Base-by-base conservation (phyloP, 2,797 vertebrate species). In the Rhinoraja longicauda region DNA sequence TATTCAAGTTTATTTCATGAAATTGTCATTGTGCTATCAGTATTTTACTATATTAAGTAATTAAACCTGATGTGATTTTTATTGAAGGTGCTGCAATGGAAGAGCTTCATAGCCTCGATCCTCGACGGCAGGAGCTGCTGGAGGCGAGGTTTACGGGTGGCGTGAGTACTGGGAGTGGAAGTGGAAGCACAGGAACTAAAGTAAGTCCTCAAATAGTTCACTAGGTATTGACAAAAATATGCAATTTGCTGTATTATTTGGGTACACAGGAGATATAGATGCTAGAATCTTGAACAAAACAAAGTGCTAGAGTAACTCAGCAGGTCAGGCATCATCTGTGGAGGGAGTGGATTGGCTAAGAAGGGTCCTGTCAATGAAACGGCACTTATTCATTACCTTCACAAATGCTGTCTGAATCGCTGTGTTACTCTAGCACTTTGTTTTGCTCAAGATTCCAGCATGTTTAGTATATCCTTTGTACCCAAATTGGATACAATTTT, bases 51-150 rank as follows among this genome's bases (percentile, higher is more conserved):
- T 29, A 36, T 26, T 7, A 81, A 82, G 15, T 32, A 67, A 64
- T 62, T 77, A 39, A 29, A 64, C 12, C 24, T 79, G 39, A 39
- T 24, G 1, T 93, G 15, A 64, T 93, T 93, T 93, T 19, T 94
- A 93, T 94, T 90, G 93, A 95, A 98, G 97, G 97, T 97, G 59
- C 97, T 72, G 97, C 97, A 94, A 99, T 99, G 99, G 99, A 99
- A 96, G 99, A 99, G 95, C 98, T 99, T 97, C 98, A 99, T 95
- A 99, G 98, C 96, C 96, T 99, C 96, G 99, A 99, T 96, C 98
- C 98, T 95, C 97, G 99, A 97, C 97, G 98, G 94, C 99, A 99
- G 95, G 98, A 99, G 96, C 97, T 99, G 95, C 94, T 99, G 95
- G 99, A 99, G 96, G 98, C 99, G 94, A 96, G 98, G 94, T 99